Conservation (phyloP, 2,797 vertebrate genomes). For the Xenentodon cancila region DNA sequence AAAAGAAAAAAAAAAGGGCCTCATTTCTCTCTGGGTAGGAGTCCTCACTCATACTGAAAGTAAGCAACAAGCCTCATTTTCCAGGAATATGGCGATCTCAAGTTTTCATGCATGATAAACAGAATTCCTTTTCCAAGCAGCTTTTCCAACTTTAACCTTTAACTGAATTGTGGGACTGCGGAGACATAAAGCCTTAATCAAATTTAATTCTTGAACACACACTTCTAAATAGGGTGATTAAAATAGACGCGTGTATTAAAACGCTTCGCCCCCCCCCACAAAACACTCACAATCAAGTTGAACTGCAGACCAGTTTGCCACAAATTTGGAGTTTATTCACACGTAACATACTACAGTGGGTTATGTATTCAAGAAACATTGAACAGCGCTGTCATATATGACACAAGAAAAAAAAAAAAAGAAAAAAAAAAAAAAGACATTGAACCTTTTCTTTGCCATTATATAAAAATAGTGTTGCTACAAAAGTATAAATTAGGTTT, state of each 20-base stretch:
- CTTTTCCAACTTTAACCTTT: no score
- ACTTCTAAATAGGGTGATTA: constrained; percentile 3
- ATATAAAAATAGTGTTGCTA: constrained; percentile 99
- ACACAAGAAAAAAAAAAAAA: constrained; percentile 69
- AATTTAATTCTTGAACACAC: no score
- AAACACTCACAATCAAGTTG: no score
- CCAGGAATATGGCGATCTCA: constrained; percentile 6
- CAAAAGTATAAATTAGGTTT: constrained; percentile 99
- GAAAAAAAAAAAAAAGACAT: constrained; percentile 63
- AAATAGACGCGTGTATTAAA: constrained; percentile 21
- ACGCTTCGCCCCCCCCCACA: neutral
- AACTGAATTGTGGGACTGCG: no score
- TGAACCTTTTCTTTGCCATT: constrained; percentile 89
- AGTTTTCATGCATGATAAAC: neutral
- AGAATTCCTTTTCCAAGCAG: no score
- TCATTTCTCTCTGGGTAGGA: constrained; percentile 54
- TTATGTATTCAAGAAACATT: constrained; percentile 95
- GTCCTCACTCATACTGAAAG: constrained; percentile 53
- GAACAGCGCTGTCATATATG: constrained; percentile 87
- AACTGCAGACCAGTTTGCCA: constrained; percentile 40
- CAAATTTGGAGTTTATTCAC: constrained; percentile 89
- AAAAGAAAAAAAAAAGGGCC: constrained; percentile 58
- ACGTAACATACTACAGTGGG: constrained; percentile 96
- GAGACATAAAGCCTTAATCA: no score
- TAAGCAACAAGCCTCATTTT: constrained; percentile 35